phyloP scores from a whole-genome alignment of 1,140 invertebrate species.

The Elymnias hypermnestra region DNA sequence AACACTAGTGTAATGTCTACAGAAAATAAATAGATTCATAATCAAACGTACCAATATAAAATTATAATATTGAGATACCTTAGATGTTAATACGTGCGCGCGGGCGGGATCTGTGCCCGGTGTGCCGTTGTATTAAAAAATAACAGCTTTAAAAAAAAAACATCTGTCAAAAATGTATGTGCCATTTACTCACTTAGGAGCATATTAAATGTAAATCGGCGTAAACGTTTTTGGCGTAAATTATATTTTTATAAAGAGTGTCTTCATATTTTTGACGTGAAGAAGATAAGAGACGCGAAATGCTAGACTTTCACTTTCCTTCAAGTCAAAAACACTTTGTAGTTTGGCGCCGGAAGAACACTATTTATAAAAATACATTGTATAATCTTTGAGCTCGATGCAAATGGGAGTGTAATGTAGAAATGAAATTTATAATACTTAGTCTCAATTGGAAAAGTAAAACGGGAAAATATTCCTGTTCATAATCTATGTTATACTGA shows the following conservation, averaged over 20 bases:
- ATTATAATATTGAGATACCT: constrained; percentile 69
- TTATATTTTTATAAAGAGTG: constrained; percentile 30
- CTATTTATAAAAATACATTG: constrained; percentile 30
- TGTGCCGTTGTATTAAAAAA: constrained; percentile 29
- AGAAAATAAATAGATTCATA: constrained; percentile 77
- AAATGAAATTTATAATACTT: constrained; percentile 6
- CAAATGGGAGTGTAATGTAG: constrained; percentile 9
- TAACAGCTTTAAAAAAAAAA: constrained; percentile 23
- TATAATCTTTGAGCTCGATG: constrained; percentile 13
- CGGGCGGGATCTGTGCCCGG: constrained; percentile 40
- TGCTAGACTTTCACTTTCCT: constrained; percentile 4
- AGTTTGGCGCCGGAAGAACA: constrained; percentile 22
- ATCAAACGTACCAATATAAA: constrained; percentile 82
- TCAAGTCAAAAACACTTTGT: constrained; percentile 12
- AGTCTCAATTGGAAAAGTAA: background rate
- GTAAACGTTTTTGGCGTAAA: constrained; percentile 25
- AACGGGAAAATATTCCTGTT: background rate
- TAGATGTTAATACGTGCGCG: constrained; percentile 66
- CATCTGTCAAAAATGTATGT: constrained; percentile 27
- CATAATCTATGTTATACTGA: background rate
- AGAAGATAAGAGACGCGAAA: background rate
- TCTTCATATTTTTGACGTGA: constrained; percentile 17
- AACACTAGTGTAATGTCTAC: constrained; percentile 79
- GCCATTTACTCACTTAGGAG: constrained; percentile 18
- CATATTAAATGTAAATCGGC: constrained; percentile 17